phyloP scores from a whole-genome alignment of 1,140 invertebrate genomes.

The Drosophila nigrodunni region DNA sequence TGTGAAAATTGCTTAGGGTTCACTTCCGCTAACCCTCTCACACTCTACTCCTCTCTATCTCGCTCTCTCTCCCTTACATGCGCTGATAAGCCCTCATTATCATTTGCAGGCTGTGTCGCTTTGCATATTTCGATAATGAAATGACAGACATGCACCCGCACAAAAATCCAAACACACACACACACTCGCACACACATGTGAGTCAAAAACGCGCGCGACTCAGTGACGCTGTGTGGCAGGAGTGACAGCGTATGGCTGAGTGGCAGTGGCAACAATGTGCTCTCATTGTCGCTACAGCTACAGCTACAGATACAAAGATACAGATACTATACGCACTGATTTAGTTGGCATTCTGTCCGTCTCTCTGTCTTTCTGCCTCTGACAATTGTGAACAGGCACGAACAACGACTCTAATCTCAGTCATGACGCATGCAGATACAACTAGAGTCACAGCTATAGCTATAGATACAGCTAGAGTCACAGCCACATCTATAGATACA shows the following conservation, averaged over 20 bases:
- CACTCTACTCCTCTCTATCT: background rate
- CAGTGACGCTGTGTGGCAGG: background rate
- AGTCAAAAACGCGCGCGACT: conserved; percentile 6
- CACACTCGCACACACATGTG: conserved; percentile 27
- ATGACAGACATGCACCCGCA: conserved; percentile 78
- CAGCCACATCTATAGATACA: conserved; percentile 31
- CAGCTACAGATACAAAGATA: conserved; percentile 25
- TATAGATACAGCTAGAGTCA: conserved; percentile 31
- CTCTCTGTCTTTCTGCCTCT: background rate
- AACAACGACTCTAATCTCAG: conserved; percentile 71
- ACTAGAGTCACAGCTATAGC: conserved; percentile 19
- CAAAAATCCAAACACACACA: conserved; percentile 37
- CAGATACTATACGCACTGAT: conserved; percentile 76
- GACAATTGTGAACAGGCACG: conserved; percentile 71
- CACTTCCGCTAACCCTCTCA: conserved; percentile 8
- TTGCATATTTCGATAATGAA: conserved; percentile 73
- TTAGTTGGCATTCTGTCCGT: conserved; percentile 46
- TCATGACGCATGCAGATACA: conserved; percentile 56
- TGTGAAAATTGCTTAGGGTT: conserved; percentile 37
- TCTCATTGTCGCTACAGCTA: conserved; percentile 67
- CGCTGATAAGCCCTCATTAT: conserved; percentile 76
- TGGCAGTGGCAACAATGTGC: conserved; percentile 59
- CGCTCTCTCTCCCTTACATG: background rate
- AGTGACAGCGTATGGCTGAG: conserved; percentile 14
- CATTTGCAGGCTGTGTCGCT: conserved; percentile 56